Percentiles rank a stretch among this genome's conserved stretches.
These are phyloP conservation scores for Apamea monoglypha DNA, from an alignment of 2,888 invertebrate genomes.

Conservation along the genomic window DNA sequence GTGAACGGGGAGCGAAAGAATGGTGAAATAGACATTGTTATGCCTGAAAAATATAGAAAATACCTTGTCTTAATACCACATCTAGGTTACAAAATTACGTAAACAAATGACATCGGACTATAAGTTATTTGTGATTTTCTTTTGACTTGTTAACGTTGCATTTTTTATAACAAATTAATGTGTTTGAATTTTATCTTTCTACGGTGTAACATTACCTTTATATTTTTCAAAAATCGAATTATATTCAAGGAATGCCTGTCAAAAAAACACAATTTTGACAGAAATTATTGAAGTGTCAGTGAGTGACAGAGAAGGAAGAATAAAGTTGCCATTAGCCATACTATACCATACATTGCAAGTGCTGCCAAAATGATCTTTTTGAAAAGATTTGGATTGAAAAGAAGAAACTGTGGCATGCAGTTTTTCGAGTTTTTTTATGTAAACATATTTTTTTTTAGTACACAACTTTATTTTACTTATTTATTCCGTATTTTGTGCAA, in stretches of 20 bases:
- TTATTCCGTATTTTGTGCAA: background rate
- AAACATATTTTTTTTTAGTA: background rate
- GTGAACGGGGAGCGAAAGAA: constrained; percentile 93
- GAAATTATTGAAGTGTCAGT: constrained; percentile 3
- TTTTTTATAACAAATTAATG: constrained; percentile 28
- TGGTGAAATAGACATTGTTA: constrained; percentile 91
- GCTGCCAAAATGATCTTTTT: background rate
- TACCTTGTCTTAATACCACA: constrained; percentile 6
- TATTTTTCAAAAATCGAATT: constrained; percentile 55
- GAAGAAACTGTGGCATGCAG: background rate
- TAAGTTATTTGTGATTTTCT: background rate
- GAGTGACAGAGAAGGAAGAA: background rate
- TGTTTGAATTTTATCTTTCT: background rate
- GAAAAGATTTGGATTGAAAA: background rate
- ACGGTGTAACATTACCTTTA: constrained; percentile 46
- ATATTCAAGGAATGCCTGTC: background rate
- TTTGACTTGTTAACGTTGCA: background rate
- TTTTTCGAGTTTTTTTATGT: background rate
- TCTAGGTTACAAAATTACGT: constrained; percentile 81
- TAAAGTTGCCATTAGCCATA: too few species aligned
- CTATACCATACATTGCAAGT: background rate
- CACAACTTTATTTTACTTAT: background rate
- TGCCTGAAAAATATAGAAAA: constrained; percentile 51
- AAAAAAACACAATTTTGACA: constrained; percentile 52
- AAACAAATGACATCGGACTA: constrained; percentile 72